phyloP scores from a whole-genome alignment of 2,113 vertebrate species.

The Calidris pugnax region DNA sequence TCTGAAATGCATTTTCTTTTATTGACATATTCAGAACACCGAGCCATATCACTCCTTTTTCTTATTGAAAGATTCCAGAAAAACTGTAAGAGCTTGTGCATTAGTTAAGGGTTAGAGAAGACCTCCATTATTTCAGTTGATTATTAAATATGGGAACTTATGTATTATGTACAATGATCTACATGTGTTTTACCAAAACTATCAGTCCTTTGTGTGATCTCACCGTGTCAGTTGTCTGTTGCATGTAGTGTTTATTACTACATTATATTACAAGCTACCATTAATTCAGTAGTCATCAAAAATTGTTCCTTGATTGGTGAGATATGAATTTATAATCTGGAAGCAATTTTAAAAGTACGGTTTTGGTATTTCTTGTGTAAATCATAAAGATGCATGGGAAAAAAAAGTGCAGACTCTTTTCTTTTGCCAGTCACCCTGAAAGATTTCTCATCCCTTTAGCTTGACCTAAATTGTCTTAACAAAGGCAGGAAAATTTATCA shows the following conservation, averaged over 20 bases:
- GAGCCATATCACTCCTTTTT: neutral
- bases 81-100: neutral
- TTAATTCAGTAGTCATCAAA: neutral
- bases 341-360: neutral
- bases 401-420: neutral
- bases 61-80: neutral
- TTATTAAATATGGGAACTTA: neutral
- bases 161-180: neutral
- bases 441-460: neutral
- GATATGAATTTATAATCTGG: neutral
- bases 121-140: neutral
- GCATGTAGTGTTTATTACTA: neutral
- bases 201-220: neutral
- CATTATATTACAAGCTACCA: neutral
- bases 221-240: neutral
- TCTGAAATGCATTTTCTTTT: neutral
- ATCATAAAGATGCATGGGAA: neutral
- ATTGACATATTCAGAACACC: neutral
- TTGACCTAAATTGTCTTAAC: neutral
- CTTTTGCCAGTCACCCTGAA: neutral
- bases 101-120: neutral
- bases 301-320: neutral
- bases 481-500: neutral
- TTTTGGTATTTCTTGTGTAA: neutral
- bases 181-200: neutral